Evolutionary conservation across 2,113 vertebrate genomes (phyloP), one percentile per base, ranked within the genome.

Genomic region (Anarhynchus alexandrinus): DNA sequence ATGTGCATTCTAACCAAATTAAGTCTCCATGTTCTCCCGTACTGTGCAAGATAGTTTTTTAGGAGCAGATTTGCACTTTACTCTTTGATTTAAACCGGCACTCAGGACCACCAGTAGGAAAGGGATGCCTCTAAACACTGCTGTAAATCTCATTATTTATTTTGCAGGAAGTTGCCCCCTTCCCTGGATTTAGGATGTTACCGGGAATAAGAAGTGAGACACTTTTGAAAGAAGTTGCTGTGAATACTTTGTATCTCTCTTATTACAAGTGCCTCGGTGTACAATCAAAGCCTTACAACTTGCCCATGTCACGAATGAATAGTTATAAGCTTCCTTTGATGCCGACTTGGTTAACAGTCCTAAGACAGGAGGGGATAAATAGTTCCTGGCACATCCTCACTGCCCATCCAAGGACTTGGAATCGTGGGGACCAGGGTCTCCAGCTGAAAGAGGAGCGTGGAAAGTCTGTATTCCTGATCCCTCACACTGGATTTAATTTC

Each of bases 351-450:
- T 49, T 51, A 49, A 59, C 23, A 79, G 36, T 12, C 40, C 49
- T 79, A 67, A 82, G 3, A 23, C 11, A 57, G 10, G 20, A 32
- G 3, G 34, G 66, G 52, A 54, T 66, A 65, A 92, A 43, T 11
- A 72, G 54, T 42, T 95, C 32, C 61, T 79, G 55, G 32, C 70
- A 47, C 12, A 32, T 55, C 19, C 30, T 83, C 64, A 22, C 45
- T 83, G 34, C 43, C 34, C 15, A 54, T 34, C 45, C 45, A 64
- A 64, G 36, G 42, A 8, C 43, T 26, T 65, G 38, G 40, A n/a
- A 26, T 69, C 0, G 0, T 42, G 42, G 22, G 5, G 45, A 17
- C 26, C 3, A 12, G 8, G 8, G 38, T 64, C 52, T 86, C 15
- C 55, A 58, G 26, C 21, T 26, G 19, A 62, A 67, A 79, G 51